Conservation (phyloP, 2,797 vertebrate species). For the Arrhamphus sclerolepis region DNA sequence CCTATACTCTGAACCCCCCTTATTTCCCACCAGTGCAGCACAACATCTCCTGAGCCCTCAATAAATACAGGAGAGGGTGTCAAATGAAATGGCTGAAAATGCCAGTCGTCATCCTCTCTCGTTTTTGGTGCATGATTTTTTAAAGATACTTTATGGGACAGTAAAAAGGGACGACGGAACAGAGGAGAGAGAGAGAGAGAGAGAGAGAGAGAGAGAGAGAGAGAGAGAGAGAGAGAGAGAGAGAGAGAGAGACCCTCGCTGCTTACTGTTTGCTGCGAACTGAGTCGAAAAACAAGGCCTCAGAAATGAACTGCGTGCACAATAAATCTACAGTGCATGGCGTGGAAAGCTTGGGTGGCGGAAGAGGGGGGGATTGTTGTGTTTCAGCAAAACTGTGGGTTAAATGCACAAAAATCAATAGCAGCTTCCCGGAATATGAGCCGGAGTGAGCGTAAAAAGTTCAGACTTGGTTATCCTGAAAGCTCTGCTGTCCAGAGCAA, state of each 20-base stretch:
- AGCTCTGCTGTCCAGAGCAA: constrained; percentile 59
- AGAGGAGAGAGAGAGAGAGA: constrained; percentile 27
- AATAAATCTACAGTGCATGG: constrained; percentile 41
- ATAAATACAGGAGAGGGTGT: constrained; percentile 42
- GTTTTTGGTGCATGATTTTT: constrained; percentile 26
- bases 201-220: no score
- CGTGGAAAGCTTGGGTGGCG: constrained; percentile 2
- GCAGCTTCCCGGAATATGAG: constrained; percentile 11
- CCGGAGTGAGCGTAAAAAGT: not conserved
- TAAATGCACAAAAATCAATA: no score
- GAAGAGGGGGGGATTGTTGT: not conserved
- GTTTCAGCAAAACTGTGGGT: constrained; percentile 4
- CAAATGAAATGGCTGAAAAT: constrained; percentile 47
- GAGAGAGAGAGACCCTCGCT: constrained; percentile 43
- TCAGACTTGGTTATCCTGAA: constrained; percentile 21
- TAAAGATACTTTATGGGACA: constrained; percentile 75
- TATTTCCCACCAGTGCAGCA: constrained; percentile 3
- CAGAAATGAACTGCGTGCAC: constrained; percentile 32
- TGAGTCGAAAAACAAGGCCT: constrained; percentile 55
- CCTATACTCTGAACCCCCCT: constrained; percentile 22
- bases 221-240: constrained; percentile 26
- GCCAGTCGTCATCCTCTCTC: no score
- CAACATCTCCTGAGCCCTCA: constrained; percentile 29
- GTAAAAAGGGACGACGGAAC: constrained; percentile 74
- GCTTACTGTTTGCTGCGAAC: constrained; percentile 64